Conservation (phyloP, 1,140 invertebrate genomes). For the Drosophila cardini region DNA sequence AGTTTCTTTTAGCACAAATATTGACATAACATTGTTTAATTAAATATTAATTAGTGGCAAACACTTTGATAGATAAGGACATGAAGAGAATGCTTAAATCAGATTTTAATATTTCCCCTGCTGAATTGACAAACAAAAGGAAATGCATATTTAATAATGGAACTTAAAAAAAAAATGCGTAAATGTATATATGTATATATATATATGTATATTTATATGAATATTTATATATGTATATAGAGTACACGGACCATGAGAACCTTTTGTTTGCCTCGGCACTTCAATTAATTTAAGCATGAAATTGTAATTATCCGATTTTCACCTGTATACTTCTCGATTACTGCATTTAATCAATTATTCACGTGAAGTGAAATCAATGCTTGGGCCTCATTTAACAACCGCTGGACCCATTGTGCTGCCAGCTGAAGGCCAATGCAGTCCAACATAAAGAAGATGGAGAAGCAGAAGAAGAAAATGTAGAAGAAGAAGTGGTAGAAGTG, state of each 20-base stretch:
- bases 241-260: neutral
- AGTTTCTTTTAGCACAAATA: neutral
- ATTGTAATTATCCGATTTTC: slow-evolving; percentile 51
- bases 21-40: slow-evolving; percentile 2
- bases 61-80: neutral
- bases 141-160: slow-evolving; percentile 13
- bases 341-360: slow-evolving; percentile 73
- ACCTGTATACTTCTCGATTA: slow-evolving; percentile 49
- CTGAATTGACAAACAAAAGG: slow-evolving; percentile 10
- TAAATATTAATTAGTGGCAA: slow-evolving; percentile 8
- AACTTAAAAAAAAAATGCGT: too few relatives aligned
- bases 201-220: too few relatives aligned
- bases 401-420: slow-evolving; percentile 53
- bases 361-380: slow-evolving; percentile 78
- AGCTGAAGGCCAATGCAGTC: slow-evolving; percentile 34
- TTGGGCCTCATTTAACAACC: slow-evolving; percentile 68
- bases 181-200: too few relatives aligned
- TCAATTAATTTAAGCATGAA: slow-evolving; percentile 39
- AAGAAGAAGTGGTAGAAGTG: too few relatives aligned
- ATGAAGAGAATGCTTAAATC: slow-evolving; percentile 3
- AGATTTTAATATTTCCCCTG: neutral
- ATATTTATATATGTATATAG: neutral
- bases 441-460: too few relatives aligned
- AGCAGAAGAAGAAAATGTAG: neutral
- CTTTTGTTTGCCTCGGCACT: slow-evolving; percentile 13